Evolutionary conservation across 1,140 invertebrate genomes (phyloP).

Genomic region (Hyposmocoma kahamanoa): DNA sequence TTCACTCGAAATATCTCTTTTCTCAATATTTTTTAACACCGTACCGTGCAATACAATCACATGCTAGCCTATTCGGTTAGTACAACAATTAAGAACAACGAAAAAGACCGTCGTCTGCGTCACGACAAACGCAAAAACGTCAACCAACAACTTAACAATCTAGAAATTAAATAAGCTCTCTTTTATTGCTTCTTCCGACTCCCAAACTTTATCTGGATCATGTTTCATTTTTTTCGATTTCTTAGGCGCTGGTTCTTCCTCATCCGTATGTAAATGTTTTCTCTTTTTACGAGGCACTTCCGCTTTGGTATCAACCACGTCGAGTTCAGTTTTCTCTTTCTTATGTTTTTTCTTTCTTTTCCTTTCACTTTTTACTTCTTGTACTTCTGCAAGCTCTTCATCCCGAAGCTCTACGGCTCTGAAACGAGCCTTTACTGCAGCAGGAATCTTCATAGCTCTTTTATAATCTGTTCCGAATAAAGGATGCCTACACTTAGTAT

Average conservation of each 20-base stretch:
- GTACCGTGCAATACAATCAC: not conserved
- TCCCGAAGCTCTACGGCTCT: not conserved
- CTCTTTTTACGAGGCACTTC: conserved; percentile 36
- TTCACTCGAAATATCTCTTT: not conserved
- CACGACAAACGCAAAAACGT: not conserved
- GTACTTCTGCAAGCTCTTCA: not conserved
- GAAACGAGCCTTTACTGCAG: conserved; percentile 25
- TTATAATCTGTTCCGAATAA: conserved; percentile 52
- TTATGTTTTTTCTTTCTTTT: conserved; percentile 34
- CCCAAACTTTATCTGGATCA: conserved; percentile 40
- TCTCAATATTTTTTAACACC: not conserved
- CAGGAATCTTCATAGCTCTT: conserved; percentile 39
- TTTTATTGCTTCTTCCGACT: conserved; percentile 53
- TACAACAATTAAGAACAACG: not conserved
- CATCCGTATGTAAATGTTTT: conserved; percentile 22
- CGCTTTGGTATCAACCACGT: conserved; percentile 11
- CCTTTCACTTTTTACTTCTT: conserved; percentile 7
- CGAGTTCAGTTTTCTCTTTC: conserved; percentile 19
- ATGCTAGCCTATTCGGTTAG: too few relatives aligned
- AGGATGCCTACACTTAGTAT: conserved; percentile 55
- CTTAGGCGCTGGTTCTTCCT: conserved; percentile 13
- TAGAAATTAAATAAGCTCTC: conserved; percentile 58
- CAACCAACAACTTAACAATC: not conserved
- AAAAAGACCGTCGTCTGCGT: not conserved
- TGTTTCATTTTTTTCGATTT: conserved; percentile 35